Evolutionary conservation across 2,797 vertebrate genomes (phyloP).

Genomic region (Acridotheres tristis): DNA sequence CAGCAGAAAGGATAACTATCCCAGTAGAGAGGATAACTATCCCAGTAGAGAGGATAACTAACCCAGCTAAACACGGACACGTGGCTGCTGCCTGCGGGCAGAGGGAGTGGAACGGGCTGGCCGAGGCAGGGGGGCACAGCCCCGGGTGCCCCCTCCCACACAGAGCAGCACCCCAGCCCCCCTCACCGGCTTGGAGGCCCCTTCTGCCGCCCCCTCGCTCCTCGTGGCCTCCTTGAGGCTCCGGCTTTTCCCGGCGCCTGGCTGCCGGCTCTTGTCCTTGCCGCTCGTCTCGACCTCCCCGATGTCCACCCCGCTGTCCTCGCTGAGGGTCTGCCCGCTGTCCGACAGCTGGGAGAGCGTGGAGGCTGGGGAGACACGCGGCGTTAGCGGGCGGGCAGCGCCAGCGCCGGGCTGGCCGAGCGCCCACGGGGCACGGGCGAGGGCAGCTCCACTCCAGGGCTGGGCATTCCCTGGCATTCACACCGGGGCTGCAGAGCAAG

Average conservation of each 20-base stretch:
- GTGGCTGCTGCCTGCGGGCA: neutral
- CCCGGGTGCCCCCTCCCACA: neutral
- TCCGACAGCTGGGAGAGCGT: constrained; percentile 94
- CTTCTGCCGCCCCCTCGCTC: constrained; percentile 71
- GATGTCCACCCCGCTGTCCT: constrained; percentile 96
- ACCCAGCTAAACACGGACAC: rapidly evolving
- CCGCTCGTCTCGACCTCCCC: constrained; percentile 82
- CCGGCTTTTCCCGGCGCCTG: constrained; percentile 76
- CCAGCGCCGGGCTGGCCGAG: neutral
- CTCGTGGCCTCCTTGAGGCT: constrained; percentile 76
- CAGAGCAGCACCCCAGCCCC: neutral
- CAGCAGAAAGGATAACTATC: too few species aligned
- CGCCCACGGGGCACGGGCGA: neutral
- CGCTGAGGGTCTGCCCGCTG: constrained; percentile 95
- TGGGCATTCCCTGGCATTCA: neutral
- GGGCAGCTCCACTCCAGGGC: neutral
- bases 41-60: too few species aligned
- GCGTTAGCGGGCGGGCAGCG: neutral
- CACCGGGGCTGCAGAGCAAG: neutral
- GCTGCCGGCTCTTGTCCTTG: constrained; percentile 81
- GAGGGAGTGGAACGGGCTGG: rapidly evolving
- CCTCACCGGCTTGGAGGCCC: constrained; percentile 86
- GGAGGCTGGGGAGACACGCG: constrained; percentile 78
- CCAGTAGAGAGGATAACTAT: too few species aligned
- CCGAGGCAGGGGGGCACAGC: neutral